Base-by-base conservation (phyloP, 2,888 invertebrate species). In the Ferrisia virgata region DNA sequence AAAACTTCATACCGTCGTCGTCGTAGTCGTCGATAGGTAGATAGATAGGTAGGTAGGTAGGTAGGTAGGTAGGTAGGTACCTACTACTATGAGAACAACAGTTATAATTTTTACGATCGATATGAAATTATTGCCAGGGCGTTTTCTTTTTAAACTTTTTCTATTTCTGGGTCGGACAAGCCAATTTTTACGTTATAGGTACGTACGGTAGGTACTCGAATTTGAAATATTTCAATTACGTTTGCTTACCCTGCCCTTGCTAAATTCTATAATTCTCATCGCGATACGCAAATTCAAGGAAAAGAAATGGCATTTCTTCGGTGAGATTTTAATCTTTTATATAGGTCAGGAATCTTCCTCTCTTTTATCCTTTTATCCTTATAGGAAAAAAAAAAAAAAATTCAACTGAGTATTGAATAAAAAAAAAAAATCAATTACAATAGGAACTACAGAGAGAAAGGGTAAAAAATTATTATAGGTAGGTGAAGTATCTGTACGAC, bases 61-160 rank as follows among this genome's bases (percentile, higher is more conserved):
- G n/a, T n/a, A n/a, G n/a, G n/a, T n/a, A n/a, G n/a, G n/a, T n/a
- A n/a, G n/a, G n/a, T n/a, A n/a, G n/a, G n/a, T 22, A 47, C 18
- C n/a, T 47, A 47, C 1, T 5, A 53, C 53, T 22, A 22, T 53
- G 36, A 36, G 72, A 76, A 76, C 72, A 76, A 33, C 72, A 76
- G 31, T 76, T 76, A 76, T 76, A 76, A 76, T 76, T 76, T 76
- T 76, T 76, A 76, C 72, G 72, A 76, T 76, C 72, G 72, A 76
- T 76, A 76, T 76, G 36, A 76, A 76, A 76, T 76, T 76, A 76
- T 76, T 76, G 36, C n/a, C 72, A 36, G 72, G 72, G 72, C 72
- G 72, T 76, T 76, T 76, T 36, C 36, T 76, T 72, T 76, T 18
- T 6, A 76, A 76, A 76, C 72, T 76, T 76, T 76, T 76, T 76